phyloP scores from a whole-genome alignment of 1,140 invertebrate species.

The Camponotus pennsylvanicus region DNA sequence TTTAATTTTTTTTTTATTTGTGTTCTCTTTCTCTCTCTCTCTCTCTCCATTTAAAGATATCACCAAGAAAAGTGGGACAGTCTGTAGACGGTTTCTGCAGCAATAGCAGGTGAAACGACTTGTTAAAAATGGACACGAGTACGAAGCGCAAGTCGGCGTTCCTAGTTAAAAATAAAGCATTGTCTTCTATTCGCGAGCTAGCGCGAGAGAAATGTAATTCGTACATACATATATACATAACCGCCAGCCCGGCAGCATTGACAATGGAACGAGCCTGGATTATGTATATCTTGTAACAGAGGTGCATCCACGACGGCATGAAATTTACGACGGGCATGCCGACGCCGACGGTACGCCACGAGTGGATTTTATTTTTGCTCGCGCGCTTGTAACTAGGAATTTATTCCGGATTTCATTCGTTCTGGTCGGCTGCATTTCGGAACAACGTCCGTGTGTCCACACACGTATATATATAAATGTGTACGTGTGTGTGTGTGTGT shows the following conservation, averaged over 20 bases:
- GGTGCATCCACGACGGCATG: constrained; percentile 49
- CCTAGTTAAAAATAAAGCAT: constrained; percentile 49
- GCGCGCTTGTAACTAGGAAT: constrained; percentile 67
- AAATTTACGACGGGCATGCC: constrained; percentile 50
- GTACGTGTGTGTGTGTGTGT: neutral
- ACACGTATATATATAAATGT: neutral
- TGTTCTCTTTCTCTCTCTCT: no score
- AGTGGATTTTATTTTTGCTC: constrained; percentile 65
- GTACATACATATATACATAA: neutral
- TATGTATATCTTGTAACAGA: constrained; percentile 57
- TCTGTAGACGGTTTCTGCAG: neutral
- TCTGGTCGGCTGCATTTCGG: constrained; percentile 62
- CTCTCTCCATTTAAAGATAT: neutral
- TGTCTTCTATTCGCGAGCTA: constrained; percentile 42
- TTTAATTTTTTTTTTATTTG: neutral
- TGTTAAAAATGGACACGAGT: constrained; percentile 27
- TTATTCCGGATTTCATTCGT: constrained; percentile 73
- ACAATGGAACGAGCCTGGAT: constrained; percentile 52
- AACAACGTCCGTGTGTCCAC: constrained; percentile 2
- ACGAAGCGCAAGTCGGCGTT: neutral
- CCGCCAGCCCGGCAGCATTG: constrained; percentile 42
- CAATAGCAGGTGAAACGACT: neutral
- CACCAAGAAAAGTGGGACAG: neutral
- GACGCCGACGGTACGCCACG: neutral
- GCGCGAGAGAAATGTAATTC: constrained; percentile 25